phyloP scores from a whole-genome alignment of 1,140 invertebrate species.

The Drosophila kepulauana region DNA sequence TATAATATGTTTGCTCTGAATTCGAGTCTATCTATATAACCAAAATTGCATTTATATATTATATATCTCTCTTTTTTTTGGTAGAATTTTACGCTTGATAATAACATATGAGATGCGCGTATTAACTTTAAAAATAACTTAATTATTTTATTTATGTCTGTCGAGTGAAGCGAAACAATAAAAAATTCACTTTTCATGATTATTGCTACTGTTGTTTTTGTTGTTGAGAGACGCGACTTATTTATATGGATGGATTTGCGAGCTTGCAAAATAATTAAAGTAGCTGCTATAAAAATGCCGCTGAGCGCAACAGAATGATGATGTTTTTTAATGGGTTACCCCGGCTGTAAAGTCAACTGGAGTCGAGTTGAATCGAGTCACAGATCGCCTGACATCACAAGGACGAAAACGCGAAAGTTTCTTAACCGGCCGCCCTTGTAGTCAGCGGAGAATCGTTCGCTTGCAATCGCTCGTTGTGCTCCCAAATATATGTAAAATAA shows the following conservation, averaged over 20 bases:
- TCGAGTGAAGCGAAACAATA: constrained; percentile 6
- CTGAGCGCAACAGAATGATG: constrained; percentile 25
- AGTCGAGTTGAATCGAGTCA: not conserved
- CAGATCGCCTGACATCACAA: constrained; percentile 34
- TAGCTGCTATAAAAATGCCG: constrained; percentile 35
- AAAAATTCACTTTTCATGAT: constrained; percentile 37
- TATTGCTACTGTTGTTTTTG: constrained; percentile 28
- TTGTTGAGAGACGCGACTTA: constrained; percentile 22
- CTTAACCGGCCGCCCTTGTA: constrained; percentile 40
- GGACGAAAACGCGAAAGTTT: constrained; percentile 48
- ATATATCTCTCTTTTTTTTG: not conserved
- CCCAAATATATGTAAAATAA: not conserved
- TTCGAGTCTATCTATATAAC: not conserved
- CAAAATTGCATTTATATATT: constrained; percentile 5
- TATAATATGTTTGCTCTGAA: not conserved
- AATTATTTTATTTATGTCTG: constrained; percentile 37
- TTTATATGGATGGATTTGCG: constrained; percentile 52
- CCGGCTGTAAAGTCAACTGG: not conserved
- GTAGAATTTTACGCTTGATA: not conserved
- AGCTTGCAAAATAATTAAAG: constrained; percentile 71
- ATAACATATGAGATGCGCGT: constrained; percentile 1
- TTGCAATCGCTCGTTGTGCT: not conserved
- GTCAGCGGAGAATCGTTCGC: not conserved
- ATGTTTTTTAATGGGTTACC: constrained; percentile 24
- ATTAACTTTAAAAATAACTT: constrained; percentile 42